Conservation (phyloP, 2,888 invertebrate species). For the Galeruca laticollis region DNA sequence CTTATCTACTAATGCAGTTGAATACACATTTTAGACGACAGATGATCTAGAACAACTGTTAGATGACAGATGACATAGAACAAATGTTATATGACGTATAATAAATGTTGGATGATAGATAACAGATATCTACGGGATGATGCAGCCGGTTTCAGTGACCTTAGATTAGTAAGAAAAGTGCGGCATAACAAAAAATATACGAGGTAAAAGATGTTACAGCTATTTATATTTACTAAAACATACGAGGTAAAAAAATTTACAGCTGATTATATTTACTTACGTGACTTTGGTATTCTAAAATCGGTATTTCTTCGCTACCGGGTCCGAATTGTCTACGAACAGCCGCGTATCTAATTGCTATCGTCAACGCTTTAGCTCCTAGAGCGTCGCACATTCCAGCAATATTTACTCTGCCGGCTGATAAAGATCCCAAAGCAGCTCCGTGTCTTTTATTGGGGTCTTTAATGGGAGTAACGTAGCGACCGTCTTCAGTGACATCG, state of each 20-base stretch:
- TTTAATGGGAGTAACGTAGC: slow-evolving; percentile 83
- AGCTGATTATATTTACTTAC: slow-evolving; percentile 64
- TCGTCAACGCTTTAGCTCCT: slow-evolving; percentile 80
- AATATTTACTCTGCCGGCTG: slow-evolving; percentile 85
- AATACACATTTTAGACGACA: no score
- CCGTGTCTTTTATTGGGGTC: slow-evolving; percentile 89
- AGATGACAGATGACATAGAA: no score
- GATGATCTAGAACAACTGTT: no score
- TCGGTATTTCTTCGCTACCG: slow-evolving; percentile 79
- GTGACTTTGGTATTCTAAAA: slow-evolving; percentile 93
- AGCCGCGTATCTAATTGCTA: slow-evolving; percentile 89
- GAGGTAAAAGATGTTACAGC: no score
- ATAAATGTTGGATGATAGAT: no score
- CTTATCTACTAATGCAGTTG: no score
- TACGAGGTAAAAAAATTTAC: slow-evolving; percentile 54
- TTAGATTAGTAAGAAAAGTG: no score
- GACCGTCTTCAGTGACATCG: slow-evolving; percentile 86
- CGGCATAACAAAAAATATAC: no score
- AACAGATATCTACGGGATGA: no score
- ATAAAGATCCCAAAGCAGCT: slow-evolving; percentile 85
- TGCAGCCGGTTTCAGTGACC: no score
- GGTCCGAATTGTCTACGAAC: slow-evolving; percentile 91
- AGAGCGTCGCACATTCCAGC: slow-evolving; percentile 73
- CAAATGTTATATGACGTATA: no score
- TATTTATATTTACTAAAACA: slow-evolving; percentile 50